A percentile compares a stretch with the other conserved stretches of the same genome.
These are phyloP conservation scores for Argyrosomus japonicus DNA, from an alignment of 2,113 vertebrate species.

Conservation along the genomic window DNA sequence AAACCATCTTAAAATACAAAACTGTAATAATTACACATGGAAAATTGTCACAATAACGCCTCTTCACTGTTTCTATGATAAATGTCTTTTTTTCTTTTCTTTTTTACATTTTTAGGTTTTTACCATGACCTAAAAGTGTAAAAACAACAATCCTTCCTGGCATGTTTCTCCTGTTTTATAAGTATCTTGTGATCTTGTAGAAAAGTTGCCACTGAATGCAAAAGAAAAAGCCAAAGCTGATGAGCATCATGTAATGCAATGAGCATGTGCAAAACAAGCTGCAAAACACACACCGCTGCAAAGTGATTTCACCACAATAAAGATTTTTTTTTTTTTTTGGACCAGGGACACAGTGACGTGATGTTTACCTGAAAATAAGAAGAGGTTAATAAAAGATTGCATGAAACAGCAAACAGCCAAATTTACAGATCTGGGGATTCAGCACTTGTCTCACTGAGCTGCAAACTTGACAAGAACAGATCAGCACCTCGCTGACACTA, in stretches of 20 bases:
- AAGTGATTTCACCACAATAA: slow-evolving; percentile 1
- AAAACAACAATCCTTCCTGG: slow-evolving; percentile 62
- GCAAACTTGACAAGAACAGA: slow-evolving; percentile 62
- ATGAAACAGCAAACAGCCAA: slow-evolving; percentile 19
- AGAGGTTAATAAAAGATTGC: slow-evolving; percentile 9
- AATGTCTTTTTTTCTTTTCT: background rate
- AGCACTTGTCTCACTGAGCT: slow-evolving; percentile 50
- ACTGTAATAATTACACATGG: background rate
- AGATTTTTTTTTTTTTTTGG: background rate
- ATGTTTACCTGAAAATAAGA: slow-evolving; percentile 34
- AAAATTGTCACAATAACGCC: background rate
- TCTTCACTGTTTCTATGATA: background rate
- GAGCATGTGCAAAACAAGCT: slow-evolving; percentile 56
- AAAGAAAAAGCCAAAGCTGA: slow-evolving; percentile 58
- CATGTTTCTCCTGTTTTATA: slow-evolving; percentile 40
- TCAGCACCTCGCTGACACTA: slow-evolving; percentile 39
- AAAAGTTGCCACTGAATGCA: slow-evolving; percentile 39
- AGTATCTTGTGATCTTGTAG: slow-evolving; percentile 1
- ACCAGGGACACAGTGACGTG: background rate
- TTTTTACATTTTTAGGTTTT: slow-evolving; percentile 53
- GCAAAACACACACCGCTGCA: slow-evolving; percentile 50
- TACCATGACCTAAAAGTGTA: slow-evolving; percentile 48
- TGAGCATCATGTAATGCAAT: slow-evolving; percentile 71
- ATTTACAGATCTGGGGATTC: slow-evolving; percentile 32
- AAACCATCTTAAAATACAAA: background rate